Evolutionary conservation across 2,113 vertebrate genomes (phyloP).

Genomic region (Peromyscus californicus): DNA sequence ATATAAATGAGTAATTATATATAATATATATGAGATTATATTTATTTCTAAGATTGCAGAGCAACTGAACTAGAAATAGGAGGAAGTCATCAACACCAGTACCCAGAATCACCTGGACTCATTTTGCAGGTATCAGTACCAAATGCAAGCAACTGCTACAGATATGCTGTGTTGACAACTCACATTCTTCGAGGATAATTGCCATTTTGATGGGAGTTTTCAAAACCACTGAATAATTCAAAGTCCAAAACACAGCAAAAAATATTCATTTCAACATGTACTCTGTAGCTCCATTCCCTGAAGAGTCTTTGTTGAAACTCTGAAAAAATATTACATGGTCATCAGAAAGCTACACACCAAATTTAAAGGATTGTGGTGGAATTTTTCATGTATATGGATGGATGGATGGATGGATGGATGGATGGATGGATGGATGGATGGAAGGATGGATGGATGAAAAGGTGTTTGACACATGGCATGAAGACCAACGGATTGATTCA

Average conservation of each 20-base stretch:
- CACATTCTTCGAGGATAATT: background rate
- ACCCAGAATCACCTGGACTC: background rate
- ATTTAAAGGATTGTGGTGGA: background rate
- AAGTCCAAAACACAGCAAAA: conserved; percentile 20
- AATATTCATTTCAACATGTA: background rate
- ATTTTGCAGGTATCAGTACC: background rate
- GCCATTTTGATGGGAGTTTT: background rate
- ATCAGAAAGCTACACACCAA: background rate
- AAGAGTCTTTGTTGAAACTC: conserved; percentile 2
- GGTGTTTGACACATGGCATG: background rate
- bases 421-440: background rate
- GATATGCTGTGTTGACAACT: background rate
- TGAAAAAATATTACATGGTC: background rate
- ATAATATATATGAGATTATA: background rate
- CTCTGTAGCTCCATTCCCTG: background rate
- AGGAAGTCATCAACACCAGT: background rate
- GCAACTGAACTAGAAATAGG: background rate
- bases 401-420: background rate
- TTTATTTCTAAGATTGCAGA: background rate
- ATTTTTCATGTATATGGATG: background rate
- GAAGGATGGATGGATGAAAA: background rate
- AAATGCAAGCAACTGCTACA: background rate
- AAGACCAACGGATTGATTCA: background rate
- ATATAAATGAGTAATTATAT: background rate
- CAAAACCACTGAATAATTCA: background rate